Base-by-base conservation (phyloP, 2,888 invertebrate genomes). In the Limenitis camilla region DNA sequence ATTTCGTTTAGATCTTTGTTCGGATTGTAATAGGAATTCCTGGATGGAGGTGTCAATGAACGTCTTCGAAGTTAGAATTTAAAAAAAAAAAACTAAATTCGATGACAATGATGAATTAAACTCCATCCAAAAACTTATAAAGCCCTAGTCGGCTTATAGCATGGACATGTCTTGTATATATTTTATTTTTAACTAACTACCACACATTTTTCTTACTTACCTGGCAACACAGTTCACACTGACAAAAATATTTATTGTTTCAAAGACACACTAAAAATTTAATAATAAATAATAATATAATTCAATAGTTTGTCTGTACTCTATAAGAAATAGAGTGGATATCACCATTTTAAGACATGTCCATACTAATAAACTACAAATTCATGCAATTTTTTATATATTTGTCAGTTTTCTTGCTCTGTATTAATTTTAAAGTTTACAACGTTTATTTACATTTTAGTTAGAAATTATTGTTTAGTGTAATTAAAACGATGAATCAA, bases 381-480 rank as follows among this genome's bases (percentile, higher is more conserved):
- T n/a, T 19, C 56, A 56, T 56, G 56, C 56, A 53, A 46, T 7
- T 47, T 19, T 27, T n/a, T 35, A 27, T 32, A 6, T n/a, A 31
- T 36, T 47, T 49, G 49, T 53, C 40, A 53, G 33, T 8, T 47
- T 56, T 54, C 52, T 44, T 59, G 52, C 53, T 53, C 42, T 10
- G 6, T 36, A 2, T 38, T 9, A 31, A 30, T 9, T 11, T 38
- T 38, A 3, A 32, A 31, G 29, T 28, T 6, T 30, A 30, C 9
- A 19, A 19, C 1, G n/a, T n/a, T n/a, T n/a, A n/a, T n/a, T n/a
- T n/a, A n/a, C n/a, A n/a, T n/a, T n/a, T n/a, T n/a, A n/a, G n/a
- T n/a, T n/a, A n/a, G n/a, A n/a, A n/a, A n/a, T n/a, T n/a, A n/a
- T n/a, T n/a, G n/a, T n/a, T n/a, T n/a, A n/a, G n/a, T n/a, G n/a